phyloP scores from a whole-genome alignment of 2,113 vertebrate genomes.

The Sorex araneus region DNA sequence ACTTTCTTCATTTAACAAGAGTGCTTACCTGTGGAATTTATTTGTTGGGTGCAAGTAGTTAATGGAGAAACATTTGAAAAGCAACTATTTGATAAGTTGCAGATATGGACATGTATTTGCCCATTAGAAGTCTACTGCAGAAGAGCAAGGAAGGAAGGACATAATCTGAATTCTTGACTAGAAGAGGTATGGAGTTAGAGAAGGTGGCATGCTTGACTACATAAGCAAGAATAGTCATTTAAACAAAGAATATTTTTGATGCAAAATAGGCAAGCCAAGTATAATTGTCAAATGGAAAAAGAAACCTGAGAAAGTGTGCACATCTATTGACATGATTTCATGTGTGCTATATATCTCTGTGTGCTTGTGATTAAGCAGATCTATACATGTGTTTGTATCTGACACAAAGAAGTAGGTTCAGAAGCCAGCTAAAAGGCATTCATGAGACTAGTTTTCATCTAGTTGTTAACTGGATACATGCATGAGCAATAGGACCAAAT shows the following conservation, averaged over 20 bases:
- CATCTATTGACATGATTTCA: neutral
- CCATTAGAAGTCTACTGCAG: neutral
- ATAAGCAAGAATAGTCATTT: neutral
- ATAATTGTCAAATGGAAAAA: neutral
- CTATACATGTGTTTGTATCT: neutral
- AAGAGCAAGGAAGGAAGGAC: neutral
- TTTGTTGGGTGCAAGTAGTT: neutral
- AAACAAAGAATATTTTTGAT: neutral
- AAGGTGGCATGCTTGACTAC: neutral
- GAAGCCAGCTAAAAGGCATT: neutral
- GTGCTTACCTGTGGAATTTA: neutral
- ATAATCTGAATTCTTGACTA: neutral
- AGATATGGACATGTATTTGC: neutral
- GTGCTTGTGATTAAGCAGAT: neutral
- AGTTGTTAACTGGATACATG: neutral
- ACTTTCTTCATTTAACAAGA: neutral
- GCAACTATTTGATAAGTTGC: neutral
- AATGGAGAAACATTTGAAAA: neutral
- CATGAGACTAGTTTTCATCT: neutral
- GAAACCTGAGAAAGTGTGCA: neutral
- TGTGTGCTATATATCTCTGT: neutral
- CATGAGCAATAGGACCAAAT: neutral
- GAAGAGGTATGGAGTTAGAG: fast-evolving
- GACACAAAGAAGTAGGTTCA: neutral
- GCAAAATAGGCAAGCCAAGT: neutral